A percentile compares a stretch with the other conserved stretches of the same genome.
Evolutionary conservation across 2,797 vertebrate species (phyloP).

Genomic region (Vultur gryphus): DNA sequence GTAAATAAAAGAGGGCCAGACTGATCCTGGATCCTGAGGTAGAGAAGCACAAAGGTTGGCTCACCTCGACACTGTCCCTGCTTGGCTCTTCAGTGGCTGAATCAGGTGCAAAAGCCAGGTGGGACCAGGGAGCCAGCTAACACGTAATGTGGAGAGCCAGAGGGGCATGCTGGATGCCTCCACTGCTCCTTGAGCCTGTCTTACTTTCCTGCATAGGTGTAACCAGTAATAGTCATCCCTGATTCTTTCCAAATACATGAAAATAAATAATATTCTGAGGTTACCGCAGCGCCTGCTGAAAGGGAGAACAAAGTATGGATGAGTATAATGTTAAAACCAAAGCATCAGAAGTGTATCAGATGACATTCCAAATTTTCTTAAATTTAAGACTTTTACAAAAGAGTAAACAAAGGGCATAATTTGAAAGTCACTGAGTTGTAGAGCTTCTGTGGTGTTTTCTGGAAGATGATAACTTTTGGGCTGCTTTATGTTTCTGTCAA

Average conservation of each 20-base stretch:
- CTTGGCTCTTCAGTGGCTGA: background rate
- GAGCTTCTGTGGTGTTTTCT: background rate
- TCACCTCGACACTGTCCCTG: background rate
- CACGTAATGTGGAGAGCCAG: accelerated
- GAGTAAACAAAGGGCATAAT: background rate
- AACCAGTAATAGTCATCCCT: background rate
- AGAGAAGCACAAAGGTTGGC: background rate
- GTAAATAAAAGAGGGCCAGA: background rate
- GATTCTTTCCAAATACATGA: background rate
- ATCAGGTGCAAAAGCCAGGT: background rate
- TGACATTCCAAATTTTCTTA: background rate
- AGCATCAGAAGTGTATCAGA: background rate
- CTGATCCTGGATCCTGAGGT: background rate
- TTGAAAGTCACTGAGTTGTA: background rate
- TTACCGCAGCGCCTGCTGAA: background rate
- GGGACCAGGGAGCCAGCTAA: background rate
- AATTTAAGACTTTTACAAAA: background rate
- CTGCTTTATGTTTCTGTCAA: background rate
- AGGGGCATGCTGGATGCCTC: accelerated
- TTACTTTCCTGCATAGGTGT: background rate
- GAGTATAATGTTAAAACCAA: background rate
- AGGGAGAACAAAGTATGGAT: background rate
- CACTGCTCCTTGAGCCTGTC: background rate
- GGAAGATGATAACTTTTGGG: background rate
- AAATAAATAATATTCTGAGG: background rate